Evolutionary conservation across 2,797 vertebrate genomes (phyloP), one percentile per base, ranked within the genome.

Genomic region (Numenius phaeopus): DNA sequence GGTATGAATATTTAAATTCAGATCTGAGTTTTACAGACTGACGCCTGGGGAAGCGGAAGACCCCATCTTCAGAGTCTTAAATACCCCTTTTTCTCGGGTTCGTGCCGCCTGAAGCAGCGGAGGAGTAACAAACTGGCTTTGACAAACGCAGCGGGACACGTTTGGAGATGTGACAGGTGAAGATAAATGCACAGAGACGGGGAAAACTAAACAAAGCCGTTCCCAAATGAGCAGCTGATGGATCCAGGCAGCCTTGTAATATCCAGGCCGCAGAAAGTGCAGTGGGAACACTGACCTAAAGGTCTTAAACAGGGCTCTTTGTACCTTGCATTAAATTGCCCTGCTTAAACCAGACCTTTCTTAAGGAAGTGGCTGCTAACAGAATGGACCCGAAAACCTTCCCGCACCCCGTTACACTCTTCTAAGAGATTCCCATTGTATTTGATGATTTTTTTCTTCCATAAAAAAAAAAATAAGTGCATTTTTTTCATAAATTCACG

Each of bases 401-500:
- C 62, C 13, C 77, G 84, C 37, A 87, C 2, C 44, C 86, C 77
- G 90, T 78, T 64, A 70, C 49, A 57, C 55, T 88, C 18, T 89
- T 94, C 87, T 83, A 83, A 77, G 81, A 89, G 47, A 93, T 66
- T 78, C 67, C 29, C 66, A 62, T 13, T 87, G 66, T 86, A 58
- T 75, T 92, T 92, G 76, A 52, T 66, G 87, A 19, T 80, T 78
- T 21, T 89, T 94, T 92, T 69, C 27, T 95, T 92, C 72, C 94
- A 82, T 95, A 92, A 97, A 95, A 96, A 94, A 52, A 17, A 52
- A 29, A 15, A 24, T 37, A 37, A n/a, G n/a, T 59, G 55, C 20
- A 1, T 27, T 59, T 65, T 82, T 89, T 46, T 55, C 1, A 82
- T 42, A 93, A 87, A 89, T 77, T 82, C 2, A 12, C 39, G 57